A percentile compares a stretch with the other conserved stretches of the same genome.
These are phyloP conservation scores for Drosophila neonasuta DNA, from an alignment of 2,888 invertebrate genomes.

Conservation along the genomic window DNA sequence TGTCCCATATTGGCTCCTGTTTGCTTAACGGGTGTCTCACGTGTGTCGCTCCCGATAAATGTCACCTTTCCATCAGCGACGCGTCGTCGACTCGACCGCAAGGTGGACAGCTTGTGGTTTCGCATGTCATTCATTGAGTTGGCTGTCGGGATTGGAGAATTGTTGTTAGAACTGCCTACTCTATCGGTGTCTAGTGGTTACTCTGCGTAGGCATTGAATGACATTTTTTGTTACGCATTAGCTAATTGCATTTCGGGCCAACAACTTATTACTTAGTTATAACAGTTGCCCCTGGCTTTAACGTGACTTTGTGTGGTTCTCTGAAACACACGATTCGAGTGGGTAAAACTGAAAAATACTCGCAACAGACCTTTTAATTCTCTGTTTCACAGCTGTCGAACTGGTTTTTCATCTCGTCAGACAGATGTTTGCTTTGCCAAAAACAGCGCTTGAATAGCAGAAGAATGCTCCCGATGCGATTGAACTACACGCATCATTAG, in stretches of 20 bases:
- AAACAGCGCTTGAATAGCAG: slow-evolving; percentile 1
- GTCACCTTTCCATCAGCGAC: slow-evolving; percentile 58
- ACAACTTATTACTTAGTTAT: slow-evolving; percentile 16
- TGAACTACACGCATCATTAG: not conserved
- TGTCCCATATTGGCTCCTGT: slow-evolving; percentile 46
- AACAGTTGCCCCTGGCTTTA: slow-evolving; percentile 28
- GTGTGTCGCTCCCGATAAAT: slow-evolving; percentile 29
- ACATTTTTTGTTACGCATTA: slow-evolving; percentile 41
- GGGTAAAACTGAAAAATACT: slow-evolving; percentile 55
- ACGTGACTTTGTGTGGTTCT: slow-evolving; percentile 52
- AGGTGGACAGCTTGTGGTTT: slow-evolving; percentile 62
- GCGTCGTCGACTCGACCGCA: slow-evolving; percentile 36
- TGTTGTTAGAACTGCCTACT: slow-evolving; percentile 34
- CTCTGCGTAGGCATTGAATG: slow-evolving; percentile 31
- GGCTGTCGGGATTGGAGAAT: slow-evolving; percentile 10
- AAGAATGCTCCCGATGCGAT: not conserved
- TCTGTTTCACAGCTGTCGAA: slow-evolving; percentile 53
- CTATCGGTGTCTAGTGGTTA: slow-evolving; percentile 6
- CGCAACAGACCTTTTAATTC: slow-evolving; percentile 41
- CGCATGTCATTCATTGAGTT: slow-evolving; percentile 36
- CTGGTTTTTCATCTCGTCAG: slow-evolving; percentile 55
- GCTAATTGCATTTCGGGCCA: slow-evolving; percentile 47
- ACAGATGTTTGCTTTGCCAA: slow-evolving; percentile 55
- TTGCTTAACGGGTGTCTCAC: slow-evolving; percentile 47
- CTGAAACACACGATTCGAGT: slow-evolving; percentile 54